phyloP scores from a whole-genome alignment of 2,888 invertebrate species.

The Acanthosepion esculentum region DNA sequence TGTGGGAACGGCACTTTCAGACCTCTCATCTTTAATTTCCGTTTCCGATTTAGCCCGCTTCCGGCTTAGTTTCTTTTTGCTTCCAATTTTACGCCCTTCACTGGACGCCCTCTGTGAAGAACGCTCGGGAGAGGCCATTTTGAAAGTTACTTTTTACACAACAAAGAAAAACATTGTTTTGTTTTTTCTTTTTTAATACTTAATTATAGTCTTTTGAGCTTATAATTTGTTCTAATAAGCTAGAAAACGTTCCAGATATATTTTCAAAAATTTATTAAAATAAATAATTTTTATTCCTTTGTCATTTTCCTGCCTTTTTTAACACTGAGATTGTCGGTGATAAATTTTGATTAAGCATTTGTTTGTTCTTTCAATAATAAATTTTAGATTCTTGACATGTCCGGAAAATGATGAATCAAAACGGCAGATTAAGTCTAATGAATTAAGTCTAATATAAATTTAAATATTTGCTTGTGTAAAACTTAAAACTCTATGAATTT shows the following conservation, averaged over 20 bases:
- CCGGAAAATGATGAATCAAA: background rate
- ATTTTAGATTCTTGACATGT: background rate
- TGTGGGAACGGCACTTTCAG: background rate
- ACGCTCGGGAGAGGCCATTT: background rate
- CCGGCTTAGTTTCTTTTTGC: background rate
- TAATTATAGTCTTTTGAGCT: background rate
- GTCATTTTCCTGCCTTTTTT: background rate
- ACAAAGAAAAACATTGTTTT: background rate
- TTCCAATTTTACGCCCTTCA: background rate
- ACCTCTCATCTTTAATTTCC: slow-evolving; percentile 24
- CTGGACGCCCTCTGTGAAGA: background rate
- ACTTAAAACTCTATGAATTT: background rate
- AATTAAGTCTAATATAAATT: no score
- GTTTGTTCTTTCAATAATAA: background rate
- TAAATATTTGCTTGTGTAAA: background rate
- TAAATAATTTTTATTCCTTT: background rate
- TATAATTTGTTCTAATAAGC: background rate
- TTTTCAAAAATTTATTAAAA: background rate
- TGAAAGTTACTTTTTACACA: slow-evolving; percentile 4
- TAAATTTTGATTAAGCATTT: background rate
- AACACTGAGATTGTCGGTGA: background rate
- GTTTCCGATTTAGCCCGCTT: background rate
- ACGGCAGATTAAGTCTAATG: background rate
- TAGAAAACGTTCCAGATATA: background rate
- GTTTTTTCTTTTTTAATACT: background rate